Evolutionary conservation across 2,113 vertebrate species (phyloP).

Genomic region (Nannospalax galili): DNA sequence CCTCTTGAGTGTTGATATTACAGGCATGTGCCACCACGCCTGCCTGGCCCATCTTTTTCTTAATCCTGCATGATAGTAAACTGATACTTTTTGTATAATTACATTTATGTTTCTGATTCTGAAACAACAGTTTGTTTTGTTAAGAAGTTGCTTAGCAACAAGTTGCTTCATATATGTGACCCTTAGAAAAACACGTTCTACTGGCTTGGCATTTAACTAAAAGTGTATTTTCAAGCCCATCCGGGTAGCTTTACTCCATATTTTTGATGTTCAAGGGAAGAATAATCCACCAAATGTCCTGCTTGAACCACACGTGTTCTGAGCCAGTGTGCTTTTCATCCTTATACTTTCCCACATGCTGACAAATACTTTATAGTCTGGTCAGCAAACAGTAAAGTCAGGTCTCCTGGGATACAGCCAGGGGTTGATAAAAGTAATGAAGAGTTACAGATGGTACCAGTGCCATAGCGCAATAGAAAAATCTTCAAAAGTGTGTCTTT

Average conservation of each 20-base stretch:
- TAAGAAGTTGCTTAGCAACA: constrained; percentile 38
- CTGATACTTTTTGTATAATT: neutral
- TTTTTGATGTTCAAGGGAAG: neutral
- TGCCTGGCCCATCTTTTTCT: too few species aligned
- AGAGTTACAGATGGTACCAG: constrained; percentile 7
- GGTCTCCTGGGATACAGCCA: neutral
- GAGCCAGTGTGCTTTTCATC: neutral
- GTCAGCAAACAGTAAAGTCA: constrained; percentile 29
- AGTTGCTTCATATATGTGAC: neutral
- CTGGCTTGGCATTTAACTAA: neutral
- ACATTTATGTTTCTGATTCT: constrained; percentile 9
- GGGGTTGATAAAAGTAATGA: neutral
- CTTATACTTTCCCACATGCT: neutral
- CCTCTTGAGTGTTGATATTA: neutral
- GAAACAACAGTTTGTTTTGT: constrained; percentile 16
- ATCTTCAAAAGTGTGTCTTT: constrained; percentile 14
- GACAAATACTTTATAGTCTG: neutral
- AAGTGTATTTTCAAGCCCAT: neutral
- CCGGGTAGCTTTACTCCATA: neutral
- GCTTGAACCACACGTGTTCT: neutral
- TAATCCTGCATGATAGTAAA: neutral
- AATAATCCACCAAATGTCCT: neutral
- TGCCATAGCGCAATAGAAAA: neutral
- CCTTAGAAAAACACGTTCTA: neutral
- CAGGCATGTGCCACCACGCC: neutral